phyloP scores from a whole-genome alignment of 2,113 vertebrate species.

The Podarcis raffonei region DNA sequence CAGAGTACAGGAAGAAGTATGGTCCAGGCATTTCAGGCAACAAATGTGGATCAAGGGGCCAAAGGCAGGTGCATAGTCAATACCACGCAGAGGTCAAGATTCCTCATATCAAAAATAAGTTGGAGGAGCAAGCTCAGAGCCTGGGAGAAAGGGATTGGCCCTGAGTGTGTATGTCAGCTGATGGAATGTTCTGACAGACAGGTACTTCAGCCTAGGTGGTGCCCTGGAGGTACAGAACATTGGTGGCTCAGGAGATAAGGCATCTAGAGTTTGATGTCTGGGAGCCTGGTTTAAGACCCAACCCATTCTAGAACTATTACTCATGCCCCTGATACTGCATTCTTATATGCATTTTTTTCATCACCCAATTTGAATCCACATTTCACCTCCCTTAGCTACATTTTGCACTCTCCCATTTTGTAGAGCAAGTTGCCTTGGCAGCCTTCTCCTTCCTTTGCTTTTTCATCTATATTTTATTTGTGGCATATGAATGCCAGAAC shows the following conservation, averaged over 20 bases:
- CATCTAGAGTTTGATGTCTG: not conserved
- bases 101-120: not conserved
- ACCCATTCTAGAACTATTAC: not conserved
- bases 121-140: not conserved
- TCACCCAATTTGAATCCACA: not conserved
- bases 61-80: not conserved
- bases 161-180: not conserved
- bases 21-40: not conserved
- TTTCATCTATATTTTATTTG: slow-evolving; percentile 31
- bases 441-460: slow-evolving; percentile 20
- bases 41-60: not conserved
- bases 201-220: too few species aligned
- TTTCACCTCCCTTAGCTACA: slow-evolving; percentile 14
- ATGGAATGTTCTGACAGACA: too few species aligned
- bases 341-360: not conserved
- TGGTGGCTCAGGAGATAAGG: not conserved
- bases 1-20: not conserved
- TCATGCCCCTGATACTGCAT: not conserved
- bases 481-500: not conserved
- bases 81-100: not conserved
- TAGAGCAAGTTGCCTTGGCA: slow-evolving; percentile 15
- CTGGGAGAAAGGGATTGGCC: not conserved
- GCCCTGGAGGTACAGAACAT: not conserved
- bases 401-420: slow-evolving; percentile 11
- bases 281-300: not conserved